phyloP scores from a whole-genome alignment of 2,888 invertebrate genomes.

The Andrena marginata region DNA sequence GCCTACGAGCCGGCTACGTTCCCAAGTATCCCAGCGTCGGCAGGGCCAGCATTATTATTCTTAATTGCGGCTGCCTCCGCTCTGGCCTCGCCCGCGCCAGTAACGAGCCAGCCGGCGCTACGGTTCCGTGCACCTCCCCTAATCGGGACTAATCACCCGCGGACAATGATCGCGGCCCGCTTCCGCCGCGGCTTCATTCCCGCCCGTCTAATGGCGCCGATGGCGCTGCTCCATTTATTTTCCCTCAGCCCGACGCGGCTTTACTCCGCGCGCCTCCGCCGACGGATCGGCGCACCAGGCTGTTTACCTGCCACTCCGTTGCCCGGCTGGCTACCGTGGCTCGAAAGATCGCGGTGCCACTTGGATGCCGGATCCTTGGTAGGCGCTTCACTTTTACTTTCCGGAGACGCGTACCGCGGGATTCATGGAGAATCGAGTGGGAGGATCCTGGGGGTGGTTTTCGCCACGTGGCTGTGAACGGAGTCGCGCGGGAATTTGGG shows the following conservation, averaged over 20 bases:
- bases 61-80: conserved; percentile 69
- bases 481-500: too few relatives aligned
- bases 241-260: not conserved
- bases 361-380: too few relatives aligned
- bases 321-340: not conserved
- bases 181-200: not conserved
- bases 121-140: conserved; percentile 54
- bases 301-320: conserved; percentile 33
- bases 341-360: not conserved
- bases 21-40: conserved; percentile 48
- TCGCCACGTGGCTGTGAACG: too few relatives aligned
- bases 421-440: too few relatives aligned
- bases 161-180: not conserved
- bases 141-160: conserved; percentile 32
- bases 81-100: conserved; percentile 67
- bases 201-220: conserved; percentile 24
- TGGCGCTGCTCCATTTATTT: conserved; percentile 41
- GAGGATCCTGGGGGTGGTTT: too few relatives aligned
- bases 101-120: conserved; percentile 43
- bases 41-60: conserved; percentile 63
- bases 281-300: conserved; percentile 5
- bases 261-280: conserved; percentile 29
- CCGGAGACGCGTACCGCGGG: too few relatives aligned
- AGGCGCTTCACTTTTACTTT: too few relatives aligned
- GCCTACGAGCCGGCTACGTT: conserved; percentile 65